Base-by-base conservation (phyloP, 2,797 vertebrate genomes). In the Serranus cabrilla region DNA sequence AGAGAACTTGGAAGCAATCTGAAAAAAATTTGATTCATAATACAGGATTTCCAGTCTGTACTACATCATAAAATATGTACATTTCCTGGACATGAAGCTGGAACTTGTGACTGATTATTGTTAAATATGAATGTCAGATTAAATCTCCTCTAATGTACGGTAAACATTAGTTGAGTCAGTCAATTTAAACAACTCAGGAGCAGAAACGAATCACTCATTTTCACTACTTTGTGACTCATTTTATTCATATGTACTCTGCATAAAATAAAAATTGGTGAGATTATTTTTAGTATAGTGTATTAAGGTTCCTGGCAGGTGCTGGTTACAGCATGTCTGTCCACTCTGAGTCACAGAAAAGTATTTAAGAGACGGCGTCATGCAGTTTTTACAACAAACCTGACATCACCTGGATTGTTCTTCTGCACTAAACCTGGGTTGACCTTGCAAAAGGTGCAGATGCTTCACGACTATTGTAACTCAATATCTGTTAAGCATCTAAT, bases 281-380 rank as follows among this genome's bases (percentile, higher is more conserved):
- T 14, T 31, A 3, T 25, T 12, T 34, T 61, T 11, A 34, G 34
- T 34, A 7, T 9, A 34, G 3, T 2, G 4, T 46, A 13, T 25
- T 39, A 34, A 20, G 1, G 13, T 14, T 4, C n/a, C n/a, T 42
- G 5, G 20, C 27, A 37, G 46, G 10, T 46, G 27, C 5, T 1
- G 16, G 7, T 62, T 51, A 20, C 8, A 40, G 20, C 61, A 21
- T 4, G 14, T 55, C 16, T 65, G 20, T 55, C 50, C 16, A 51
- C 18, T 14, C 13, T 7, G 47, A 69, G 31, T 64, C 39, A 50
- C 45, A 45, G 40, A 43, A 9, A 63, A 58, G 25, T 18, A 62
- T 71, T 61, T 57, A 51, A 70, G 34, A 72, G 39, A 40, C 12
- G 4, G 18, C 8, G 5, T 55, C 34, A 40, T 58, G 52, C 60